A percentile compares a stretch with the other conserved stretches of the same genome.
Conservation (phyloP, 2,888 invertebrate species). For the Dilophus febrilis region DNA sequence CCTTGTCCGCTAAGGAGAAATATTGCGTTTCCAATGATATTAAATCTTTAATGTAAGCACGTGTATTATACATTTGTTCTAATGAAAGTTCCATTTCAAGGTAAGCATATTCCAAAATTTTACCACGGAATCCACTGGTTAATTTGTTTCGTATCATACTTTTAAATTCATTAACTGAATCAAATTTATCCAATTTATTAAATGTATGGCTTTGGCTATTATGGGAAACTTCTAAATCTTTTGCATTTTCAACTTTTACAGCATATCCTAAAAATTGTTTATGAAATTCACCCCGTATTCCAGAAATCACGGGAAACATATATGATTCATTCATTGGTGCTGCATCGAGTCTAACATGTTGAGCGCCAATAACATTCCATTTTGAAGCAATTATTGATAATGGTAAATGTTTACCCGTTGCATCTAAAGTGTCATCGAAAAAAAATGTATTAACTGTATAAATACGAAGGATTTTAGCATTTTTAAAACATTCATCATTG, state of each 20-base stretch:
- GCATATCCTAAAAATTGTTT: constrained; percentile 4
- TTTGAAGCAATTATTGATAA: constrained; percentile 4
- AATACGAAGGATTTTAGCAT: not conserved
- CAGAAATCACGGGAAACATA: not conserved
- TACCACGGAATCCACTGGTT: not conserved
- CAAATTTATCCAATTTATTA: not conserved
- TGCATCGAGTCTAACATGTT: not conserved
- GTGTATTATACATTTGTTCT: not conserved
- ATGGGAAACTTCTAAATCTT: not conserved
- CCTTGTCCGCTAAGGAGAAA: not conserved
- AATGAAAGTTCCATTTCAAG: not conserved
- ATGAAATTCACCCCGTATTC: not conserved
- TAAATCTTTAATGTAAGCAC: not conserved
- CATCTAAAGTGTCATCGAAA: constrained; percentile 2
- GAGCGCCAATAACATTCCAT: constrained; percentile 3
- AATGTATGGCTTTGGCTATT: not conserved
- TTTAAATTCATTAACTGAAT: not conserved
- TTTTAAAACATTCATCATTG: not conserved
- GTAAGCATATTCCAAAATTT: not conserved
- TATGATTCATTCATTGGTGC: not conserved
- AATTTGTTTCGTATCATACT: not conserved
- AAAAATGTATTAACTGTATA: constrained; percentile 6
- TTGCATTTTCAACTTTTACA: not conserved
- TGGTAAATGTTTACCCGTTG: not conserved
- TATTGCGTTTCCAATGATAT: not conserved